A percentile compares a stretch with the other conserved stretches of the same genome.
phyloP scores from a whole-genome alignment of 92 coral and sea anemone species.

The Anthopleura xanthogrammica region DNA sequence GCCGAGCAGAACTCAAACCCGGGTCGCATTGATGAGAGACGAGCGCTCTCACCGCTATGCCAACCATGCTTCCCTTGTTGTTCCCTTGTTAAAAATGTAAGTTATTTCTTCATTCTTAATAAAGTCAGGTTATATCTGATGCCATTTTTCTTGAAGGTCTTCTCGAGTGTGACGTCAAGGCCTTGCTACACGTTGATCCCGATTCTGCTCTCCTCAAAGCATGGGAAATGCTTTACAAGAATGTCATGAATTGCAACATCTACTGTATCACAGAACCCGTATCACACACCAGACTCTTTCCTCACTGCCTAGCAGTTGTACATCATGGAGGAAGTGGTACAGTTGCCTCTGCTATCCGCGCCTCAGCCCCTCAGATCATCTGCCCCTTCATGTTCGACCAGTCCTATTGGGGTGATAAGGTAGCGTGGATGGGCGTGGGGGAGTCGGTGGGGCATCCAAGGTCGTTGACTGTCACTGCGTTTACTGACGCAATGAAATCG shows the following conservation, averaged over 20 bases:
- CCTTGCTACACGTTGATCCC: constrained; percentile 60
- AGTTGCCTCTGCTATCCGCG: constrained; percentile 76
- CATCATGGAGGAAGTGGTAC: constrained; percentile 94
- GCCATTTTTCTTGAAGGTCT: constrained; percentile 46
- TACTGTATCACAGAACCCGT: constrained; percentile 70
- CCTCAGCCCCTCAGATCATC: constrained; percentile 79
- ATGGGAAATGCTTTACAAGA: constrained; percentile 85
- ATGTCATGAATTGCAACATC: constrained; percentile 80
- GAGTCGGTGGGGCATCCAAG: constrained; percentile 82
- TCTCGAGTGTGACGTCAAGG: constrained; percentile 79
- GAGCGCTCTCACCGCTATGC: no score
- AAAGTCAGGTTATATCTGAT: background rate
- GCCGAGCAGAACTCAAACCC: no score
- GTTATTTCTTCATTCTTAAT: no score
- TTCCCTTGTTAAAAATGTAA: no score
- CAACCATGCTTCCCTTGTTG: no score
- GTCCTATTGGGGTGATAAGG: constrained; percentile 89
- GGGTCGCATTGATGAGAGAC: no score
- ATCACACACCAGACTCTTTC: constrained; percentile 74
- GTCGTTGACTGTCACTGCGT: constrained; percentile 47
- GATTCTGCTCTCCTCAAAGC: constrained; percentile 70
- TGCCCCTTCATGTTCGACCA: constrained; percentile 94
- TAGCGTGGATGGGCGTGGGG: constrained; percentile 90
- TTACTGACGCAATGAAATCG: constrained; percentile 52
- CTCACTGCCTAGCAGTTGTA: constrained; percentile 67